Evolutionary conservation across 1,140 invertebrate species (phyloP).

Genomic region (Rhizoglyphus robini): DNA sequence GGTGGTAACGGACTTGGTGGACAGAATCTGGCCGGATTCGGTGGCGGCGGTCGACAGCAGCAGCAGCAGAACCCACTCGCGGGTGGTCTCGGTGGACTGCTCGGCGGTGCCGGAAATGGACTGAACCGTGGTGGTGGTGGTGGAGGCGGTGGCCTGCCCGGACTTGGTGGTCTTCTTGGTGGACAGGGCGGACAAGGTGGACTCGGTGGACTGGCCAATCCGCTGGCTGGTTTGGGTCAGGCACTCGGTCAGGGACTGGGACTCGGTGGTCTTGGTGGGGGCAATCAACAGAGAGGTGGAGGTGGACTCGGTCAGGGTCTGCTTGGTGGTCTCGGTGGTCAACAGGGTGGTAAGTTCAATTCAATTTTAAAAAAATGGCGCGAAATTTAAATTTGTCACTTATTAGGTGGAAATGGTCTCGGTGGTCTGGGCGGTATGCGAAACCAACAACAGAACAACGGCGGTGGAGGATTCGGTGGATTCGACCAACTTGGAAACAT

Average conservation of each 20-base stretch:
- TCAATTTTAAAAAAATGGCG: neutral
- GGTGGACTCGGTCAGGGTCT: neutral
- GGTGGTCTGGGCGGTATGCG: constrained; percentile 1
- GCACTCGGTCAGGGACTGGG: neutral
- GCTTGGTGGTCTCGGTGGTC: constrained; percentile 1
- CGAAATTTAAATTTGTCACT: neutral
- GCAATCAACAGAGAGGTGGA: neutral
- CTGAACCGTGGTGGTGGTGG: neutral
- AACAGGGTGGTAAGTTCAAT: neutral
- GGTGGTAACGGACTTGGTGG: neutral
- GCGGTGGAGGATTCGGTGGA: constrained; percentile 3
- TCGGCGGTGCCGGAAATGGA: neutral
- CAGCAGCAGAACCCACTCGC: neutral
- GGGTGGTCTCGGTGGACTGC: constrained; percentile 14
- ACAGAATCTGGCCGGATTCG: constrained; percentile 5
- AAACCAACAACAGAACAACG: neutral
- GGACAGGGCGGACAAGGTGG: constrained; percentile 2
- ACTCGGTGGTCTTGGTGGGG: constrained; percentile 7
- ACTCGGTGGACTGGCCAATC: constrained; percentile 2
- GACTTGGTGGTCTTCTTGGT: constrained; percentile 10
- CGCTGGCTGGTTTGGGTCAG: constrained; percentile 6
- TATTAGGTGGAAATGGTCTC: neutral
- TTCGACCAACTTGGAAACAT: constrained; percentile 8
- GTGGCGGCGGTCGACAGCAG: neutral
- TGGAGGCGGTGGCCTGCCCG: neutral